Conservation (phyloP, 1,140 invertebrate genomes). For the Lepidurus couesii region DNA sequence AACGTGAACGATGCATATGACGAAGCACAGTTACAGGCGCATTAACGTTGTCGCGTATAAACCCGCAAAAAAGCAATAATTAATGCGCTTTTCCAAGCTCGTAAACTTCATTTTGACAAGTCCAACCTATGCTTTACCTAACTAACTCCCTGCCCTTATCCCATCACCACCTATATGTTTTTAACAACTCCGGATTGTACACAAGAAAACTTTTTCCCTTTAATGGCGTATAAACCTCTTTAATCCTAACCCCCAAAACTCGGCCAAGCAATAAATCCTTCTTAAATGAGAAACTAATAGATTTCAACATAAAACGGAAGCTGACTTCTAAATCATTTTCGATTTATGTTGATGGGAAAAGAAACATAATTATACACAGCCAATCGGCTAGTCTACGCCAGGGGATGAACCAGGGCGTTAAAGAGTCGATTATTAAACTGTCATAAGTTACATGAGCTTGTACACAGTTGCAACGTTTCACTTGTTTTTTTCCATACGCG, state of each 20-base stretch:
- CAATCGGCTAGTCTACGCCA: not conserved
- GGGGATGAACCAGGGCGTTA: not conserved
- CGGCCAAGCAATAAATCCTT: not conserved
- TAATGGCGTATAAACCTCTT: not conserved
- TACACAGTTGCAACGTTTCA: too few relatives aligned
- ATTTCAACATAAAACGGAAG: not conserved
- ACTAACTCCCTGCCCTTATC: not conserved
- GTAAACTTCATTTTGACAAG: constrained; percentile 4
- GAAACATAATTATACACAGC: not conserved
- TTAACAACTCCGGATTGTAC: not conserved
- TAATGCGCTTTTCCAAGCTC: not conserved
- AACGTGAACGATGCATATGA: not conserved
- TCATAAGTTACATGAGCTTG: too few relatives aligned
- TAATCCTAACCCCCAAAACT: not conserved
- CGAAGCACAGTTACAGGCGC: not conserved
- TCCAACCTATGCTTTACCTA: constrained; percentile 7
- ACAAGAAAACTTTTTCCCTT: not conserved
- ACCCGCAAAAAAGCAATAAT: not conserved
- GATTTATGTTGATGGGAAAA: not conserved
- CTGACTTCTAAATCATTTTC: not conserved
- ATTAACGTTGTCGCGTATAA: not conserved
- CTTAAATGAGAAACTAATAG: not conserved
- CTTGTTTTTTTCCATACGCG: too few relatives aligned
- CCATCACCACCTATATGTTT: not conserved
- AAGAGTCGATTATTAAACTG: too few relatives aligned